These are phyloP conservation scores for Serranus cabrilla DNA, from an alignment of 2,797 vertebrate species.

Conservation along the genomic window DNA sequence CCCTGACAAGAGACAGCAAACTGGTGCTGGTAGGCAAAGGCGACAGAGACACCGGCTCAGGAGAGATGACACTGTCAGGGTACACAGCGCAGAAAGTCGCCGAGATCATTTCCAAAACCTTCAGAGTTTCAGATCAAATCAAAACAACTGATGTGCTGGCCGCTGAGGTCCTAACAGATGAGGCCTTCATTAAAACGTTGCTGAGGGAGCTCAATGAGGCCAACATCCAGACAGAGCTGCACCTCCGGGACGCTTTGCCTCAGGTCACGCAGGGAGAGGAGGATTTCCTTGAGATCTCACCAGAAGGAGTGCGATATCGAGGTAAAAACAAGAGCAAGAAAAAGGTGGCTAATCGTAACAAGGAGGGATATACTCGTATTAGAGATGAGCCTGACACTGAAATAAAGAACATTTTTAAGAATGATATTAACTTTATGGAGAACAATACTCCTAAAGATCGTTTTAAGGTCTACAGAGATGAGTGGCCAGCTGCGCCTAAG, in stretches of 20 bases:
- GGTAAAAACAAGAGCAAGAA: constrained; percentile 60
- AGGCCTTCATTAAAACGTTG: constrained; percentile 32
- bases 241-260: constrained; percentile 25
- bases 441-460: fast-evolving
- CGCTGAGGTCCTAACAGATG: constrained; percentile 63
- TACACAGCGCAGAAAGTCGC: constrained; percentile 27
- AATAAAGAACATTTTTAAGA: constrained; percentile 45
- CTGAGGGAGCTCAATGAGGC: constrained; percentile 38
- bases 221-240: constrained; percentile 59
- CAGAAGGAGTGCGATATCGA: constrained; percentile 26
- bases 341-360: constrained; percentile 40
- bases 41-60: background rate
- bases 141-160: constrained; percentile 65
- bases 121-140: constrained; percentile 37
- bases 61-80: constrained; percentile 46
- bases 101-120: constrained; percentile 32
- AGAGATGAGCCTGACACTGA: constrained; percentile 22
- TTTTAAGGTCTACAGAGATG: background rate
- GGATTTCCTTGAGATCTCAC: constrained; percentile 42
- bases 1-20: constrained; percentile 65
- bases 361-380: constrained; percentile 22
- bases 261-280: constrained; percentile 62
- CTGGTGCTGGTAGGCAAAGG: constrained; percentile 71
- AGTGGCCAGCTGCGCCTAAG: background rate
- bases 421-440: constrained; percentile 39